Evolutionary conservation across 2,113 vertebrate genomes (phyloP).

Genomic region (Anolis sagrei): DNA sequence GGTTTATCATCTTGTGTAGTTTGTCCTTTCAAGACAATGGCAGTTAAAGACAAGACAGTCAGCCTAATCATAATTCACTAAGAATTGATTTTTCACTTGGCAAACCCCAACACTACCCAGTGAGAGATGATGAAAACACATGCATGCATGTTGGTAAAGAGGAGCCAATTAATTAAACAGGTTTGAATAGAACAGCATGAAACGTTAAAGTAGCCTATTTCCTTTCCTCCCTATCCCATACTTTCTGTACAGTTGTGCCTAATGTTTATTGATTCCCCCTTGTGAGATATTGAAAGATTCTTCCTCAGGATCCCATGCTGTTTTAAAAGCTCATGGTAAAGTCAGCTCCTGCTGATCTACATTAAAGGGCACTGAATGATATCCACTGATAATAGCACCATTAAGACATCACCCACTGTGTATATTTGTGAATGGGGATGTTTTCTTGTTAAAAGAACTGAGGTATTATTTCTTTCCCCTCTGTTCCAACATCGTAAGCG

Average conservation of each 20-base stretch:
- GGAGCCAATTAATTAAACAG: conserved; percentile 73
- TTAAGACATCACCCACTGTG: conserved; percentile 79
- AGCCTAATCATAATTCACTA: background rate
- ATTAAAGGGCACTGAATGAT: conserved; percentile 76
- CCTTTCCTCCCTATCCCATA: conserved; percentile 22
- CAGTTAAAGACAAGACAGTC: too few species aligned
- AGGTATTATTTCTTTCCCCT: conserved; percentile 58
- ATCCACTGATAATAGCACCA: conserved; percentile 75
- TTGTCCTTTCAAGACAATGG: background rate
- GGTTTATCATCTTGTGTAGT: background rate
- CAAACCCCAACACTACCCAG: background rate
- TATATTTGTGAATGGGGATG: conserved; percentile 75
- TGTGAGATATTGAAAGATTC: conserved; percentile 75
- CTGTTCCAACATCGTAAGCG: conserved; percentile 56
- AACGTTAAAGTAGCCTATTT: conserved; percentile 66
- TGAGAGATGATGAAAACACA: conserved; percentile 19
- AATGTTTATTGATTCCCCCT: conserved; percentile 75
- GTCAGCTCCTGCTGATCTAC: conserved; percentile 79
- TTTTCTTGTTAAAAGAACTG: conserved; percentile 74
- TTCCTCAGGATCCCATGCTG: conserved; percentile 68
- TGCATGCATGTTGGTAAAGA: conserved; percentile 42
- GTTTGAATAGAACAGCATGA: conserved; percentile 71
- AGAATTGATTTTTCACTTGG: background rate
- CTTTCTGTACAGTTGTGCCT: conserved; percentile 68
- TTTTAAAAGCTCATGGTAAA: conserved; percentile 79